A percentile compares a stretch with the other conserved stretches of the same genome.
These are phyloP conservation scores for Fregetta grallaria DNA, from an alignment of 2,113 vertebrate genomes.

Conservation along the genomic window DNA sequence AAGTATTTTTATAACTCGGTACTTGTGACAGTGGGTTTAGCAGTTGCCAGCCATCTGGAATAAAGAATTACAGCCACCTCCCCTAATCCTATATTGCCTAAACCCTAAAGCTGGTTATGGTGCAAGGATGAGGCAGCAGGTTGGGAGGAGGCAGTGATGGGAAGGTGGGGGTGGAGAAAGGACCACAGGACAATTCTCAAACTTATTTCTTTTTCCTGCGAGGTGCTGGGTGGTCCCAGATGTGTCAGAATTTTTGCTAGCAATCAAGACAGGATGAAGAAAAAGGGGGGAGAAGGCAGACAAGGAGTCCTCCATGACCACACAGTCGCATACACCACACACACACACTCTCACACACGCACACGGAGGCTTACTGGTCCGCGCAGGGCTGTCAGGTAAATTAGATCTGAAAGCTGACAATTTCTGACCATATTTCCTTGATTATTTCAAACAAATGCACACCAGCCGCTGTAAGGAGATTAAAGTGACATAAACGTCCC, in stretches of 20 bases:
- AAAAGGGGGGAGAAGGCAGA: slow-evolving; percentile 58
- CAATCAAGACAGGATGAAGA: background rate
- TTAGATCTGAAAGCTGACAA: slow-evolving; percentile 99
- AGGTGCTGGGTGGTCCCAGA: slow-evolving; percentile 76
- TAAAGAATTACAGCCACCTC: slow-evolving; percentile 80
- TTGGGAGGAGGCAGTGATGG: slow-evolving; percentile 21
- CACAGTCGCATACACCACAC: slow-evolving; percentile 51
- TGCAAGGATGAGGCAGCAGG: slow-evolving; percentile 70
- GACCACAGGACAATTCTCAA: background rate
- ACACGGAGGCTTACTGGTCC: slow-evolving; percentile 63
- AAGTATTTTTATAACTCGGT: slow-evolving; percentile 72
- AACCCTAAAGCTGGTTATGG: slow-evolving; percentile 82
- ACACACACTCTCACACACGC: slow-evolving; percentile 50
- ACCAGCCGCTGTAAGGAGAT: slow-evolving; percentile 99
- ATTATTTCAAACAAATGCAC: slow-evolving; percentile 99
- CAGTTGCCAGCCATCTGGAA: slow-evolving; percentile 81
- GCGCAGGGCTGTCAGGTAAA: slow-evolving; percentile 97
- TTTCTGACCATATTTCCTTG: slow-evolving; percentile 99
- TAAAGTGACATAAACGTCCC: slow-evolving; percentile 99
- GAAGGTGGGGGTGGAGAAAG: background rate
- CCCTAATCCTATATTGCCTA: slow-evolving; percentile 81
- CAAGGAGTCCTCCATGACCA: slow-evolving; percentile 56
- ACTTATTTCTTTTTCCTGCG: slow-evolving; percentile 38
- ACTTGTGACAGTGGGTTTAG: slow-evolving; percentile 73
- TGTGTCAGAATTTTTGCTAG: slow-evolving; percentile 77